These are phyloP conservation scores for Euwallacea similis DNA, from an alignment of 1,140 invertebrate genomes.

Conservation along the genomic window DNA sequence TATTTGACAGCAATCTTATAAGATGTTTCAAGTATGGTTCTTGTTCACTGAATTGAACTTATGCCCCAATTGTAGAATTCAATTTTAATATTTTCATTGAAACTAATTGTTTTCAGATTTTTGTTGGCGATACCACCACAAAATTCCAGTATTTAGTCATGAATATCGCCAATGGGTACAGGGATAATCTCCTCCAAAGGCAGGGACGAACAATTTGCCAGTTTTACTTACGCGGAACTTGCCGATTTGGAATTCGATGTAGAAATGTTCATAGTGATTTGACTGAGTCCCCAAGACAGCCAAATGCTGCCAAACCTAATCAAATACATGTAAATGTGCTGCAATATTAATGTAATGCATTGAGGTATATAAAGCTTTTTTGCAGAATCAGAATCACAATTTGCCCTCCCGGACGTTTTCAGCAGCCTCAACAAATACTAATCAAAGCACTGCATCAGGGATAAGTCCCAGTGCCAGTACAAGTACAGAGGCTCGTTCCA, in stretches of 20 bases:
- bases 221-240: not conserved
- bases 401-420: not conserved
- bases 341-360: too few species aligned
- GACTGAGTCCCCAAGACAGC: too few species aligned
- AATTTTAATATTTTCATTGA: not conserved
- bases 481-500: not conserved
- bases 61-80: not conserved
- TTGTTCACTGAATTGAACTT: not conserved
- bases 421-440: not conserved
- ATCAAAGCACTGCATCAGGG: not conserved
- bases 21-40: not conserved
- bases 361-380: too few species aligned
- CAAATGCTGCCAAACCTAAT: too few species aligned
- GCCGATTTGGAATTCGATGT: not conserved
- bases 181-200: not conserved
- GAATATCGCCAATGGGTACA: not conserved
- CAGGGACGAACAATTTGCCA: not conserved
- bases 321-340: too few species aligned
- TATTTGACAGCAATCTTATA: too few species aligned
- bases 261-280: not conserved
- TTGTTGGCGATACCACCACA: not conserved
- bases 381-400: too few species aligned
- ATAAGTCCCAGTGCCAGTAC: conserved; percentile 4
- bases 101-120: not conserved
- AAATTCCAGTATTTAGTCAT: not conserved